Conservation (phyloP, 2,113 vertebrate genomes). For the Rynchops niger region DNA sequence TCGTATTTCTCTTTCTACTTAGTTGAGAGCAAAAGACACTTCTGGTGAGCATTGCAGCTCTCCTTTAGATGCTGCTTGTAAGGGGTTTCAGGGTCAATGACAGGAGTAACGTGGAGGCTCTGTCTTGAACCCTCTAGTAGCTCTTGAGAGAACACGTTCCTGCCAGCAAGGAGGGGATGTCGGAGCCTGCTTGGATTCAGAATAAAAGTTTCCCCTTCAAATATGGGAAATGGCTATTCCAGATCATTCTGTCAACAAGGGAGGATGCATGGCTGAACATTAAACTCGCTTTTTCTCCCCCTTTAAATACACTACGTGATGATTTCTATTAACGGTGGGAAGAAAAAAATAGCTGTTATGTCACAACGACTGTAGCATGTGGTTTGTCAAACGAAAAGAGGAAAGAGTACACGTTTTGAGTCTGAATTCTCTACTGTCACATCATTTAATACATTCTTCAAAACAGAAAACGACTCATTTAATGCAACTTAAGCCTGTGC, state of each 20-base stretch:
- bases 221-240: constrained; percentile 3
- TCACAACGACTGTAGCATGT: not conserved
- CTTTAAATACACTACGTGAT: not conserved
- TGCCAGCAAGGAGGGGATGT: not conserved
- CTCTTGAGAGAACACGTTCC: not conserved
- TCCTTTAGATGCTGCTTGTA: not conserved
- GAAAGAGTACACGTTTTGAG: not conserved
- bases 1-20: not conserved
- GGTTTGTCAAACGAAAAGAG: not conserved
- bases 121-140: not conserved
- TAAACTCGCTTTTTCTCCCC: not conserved
- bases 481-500: not conserved
- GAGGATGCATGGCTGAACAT: not conserved
- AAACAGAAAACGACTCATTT: not conserved
- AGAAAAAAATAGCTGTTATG: not conserved
- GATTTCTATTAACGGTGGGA: not conserved
- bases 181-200: not conserved
- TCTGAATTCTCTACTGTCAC: not conserved
- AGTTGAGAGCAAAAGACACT: not conserved
- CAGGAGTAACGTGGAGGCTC: not conserved
- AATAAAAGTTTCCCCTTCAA: not conserved
- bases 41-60: not conserved
- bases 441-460: constrained; percentile 8
- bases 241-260: not conserved
- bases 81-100: not conserved